Percentiles rank a stretch among this genome's conserved stretches.
phyloP scores from a whole-genome alignment of 2,888 invertebrate species.

The Cantharis flavilabris region DNA sequence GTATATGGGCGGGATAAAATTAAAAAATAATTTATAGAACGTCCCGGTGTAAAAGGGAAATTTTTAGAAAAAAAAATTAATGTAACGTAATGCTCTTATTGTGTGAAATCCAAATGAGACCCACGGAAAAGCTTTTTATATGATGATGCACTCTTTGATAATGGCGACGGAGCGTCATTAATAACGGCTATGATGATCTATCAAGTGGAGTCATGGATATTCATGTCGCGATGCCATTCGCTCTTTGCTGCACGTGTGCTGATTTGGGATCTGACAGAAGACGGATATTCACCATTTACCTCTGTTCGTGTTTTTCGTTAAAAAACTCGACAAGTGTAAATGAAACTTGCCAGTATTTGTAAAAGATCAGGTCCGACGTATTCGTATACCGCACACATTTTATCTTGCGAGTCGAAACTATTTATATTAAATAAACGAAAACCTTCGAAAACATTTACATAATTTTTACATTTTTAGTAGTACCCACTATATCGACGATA shows the following conservation, averaged over 20 bases:
- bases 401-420: not conserved
- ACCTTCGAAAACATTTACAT: not conserved
- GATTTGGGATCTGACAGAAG: conserved; percentile 31
- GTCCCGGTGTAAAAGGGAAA: not conserved
- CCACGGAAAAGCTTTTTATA: conserved; percentile 20
- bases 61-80: not conserved
- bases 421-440: not conserved
- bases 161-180: conserved; percentile 26
- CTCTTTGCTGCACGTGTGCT: conserved; percentile 23
- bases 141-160: conserved; percentile 17
- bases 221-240: conserved; percentile 32
- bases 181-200: conserved; percentile 29
- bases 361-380: conserved; percentile 28
- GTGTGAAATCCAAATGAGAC: conserved; percentile 16
- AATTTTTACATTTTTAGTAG: not conserved
- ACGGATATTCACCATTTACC: conserved; percentile 35
- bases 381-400: conserved; percentile 15
- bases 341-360: conserved; percentile 35
- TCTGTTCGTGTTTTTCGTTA: conserved; percentile 26
- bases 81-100: not conserved
- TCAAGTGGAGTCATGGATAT: conserved; percentile 35
- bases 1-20: not conserved
- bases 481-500: not conserved
- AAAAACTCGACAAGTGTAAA: conserved; percentile 34
- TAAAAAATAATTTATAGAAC: not conserved